A percentile compares a stretch with the other conserved stretches of the same genome.
phyloP scores from a whole-genome alignment of 2,888 invertebrate genomes.

The Graphium colonna region DNA sequence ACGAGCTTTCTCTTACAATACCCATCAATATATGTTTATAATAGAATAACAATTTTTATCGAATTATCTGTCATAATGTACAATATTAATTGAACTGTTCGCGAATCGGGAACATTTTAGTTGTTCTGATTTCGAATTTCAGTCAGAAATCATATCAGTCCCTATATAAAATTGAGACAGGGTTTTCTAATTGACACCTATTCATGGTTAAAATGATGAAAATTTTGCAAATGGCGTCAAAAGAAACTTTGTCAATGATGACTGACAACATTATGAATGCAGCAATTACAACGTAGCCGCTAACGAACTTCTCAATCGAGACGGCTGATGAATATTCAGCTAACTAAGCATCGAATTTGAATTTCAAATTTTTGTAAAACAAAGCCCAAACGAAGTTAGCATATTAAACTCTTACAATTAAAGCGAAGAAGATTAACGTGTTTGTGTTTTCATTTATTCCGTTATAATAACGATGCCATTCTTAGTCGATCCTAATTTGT shows the following conservation, averaged over 20 bases:
- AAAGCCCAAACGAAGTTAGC: conserved; percentile 15
- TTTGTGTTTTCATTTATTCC: conserved; percentile 3
- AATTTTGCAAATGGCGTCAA: not conserved
- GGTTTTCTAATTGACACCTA: too few species aligned
- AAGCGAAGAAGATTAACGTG: conserved; percentile 4
- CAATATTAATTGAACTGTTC: not conserved
- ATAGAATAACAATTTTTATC: too few species aligned
- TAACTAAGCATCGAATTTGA: conserved; percentile 11
- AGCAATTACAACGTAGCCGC: conserved; percentile 12
- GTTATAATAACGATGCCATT: too few species aligned
- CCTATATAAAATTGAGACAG: too few species aligned
- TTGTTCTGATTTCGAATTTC: too few species aligned
- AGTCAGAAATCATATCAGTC: too few species aligned
- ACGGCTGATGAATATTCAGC: conserved; percentile 17
- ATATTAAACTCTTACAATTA: conserved; percentile 16
- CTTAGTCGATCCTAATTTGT: not conserved
- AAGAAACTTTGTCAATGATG: not conserved
- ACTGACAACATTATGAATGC: conserved; percentile 5
- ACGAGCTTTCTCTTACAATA: too few species aligned
- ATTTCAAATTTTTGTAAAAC: conserved; percentile 21
- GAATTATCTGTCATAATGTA: not conserved
- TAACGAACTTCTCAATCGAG: conserved; percentile 11
- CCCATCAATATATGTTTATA: too few species aligned
- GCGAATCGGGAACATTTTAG: too few species aligned
- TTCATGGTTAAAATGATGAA: too few species aligned